A percentile compares a stretch with the other conserved stretches of the same genome.
phyloP scores from a whole-genome alignment of 2,888 invertebrate species.

The Synanthedon myopaeformis region DNA sequence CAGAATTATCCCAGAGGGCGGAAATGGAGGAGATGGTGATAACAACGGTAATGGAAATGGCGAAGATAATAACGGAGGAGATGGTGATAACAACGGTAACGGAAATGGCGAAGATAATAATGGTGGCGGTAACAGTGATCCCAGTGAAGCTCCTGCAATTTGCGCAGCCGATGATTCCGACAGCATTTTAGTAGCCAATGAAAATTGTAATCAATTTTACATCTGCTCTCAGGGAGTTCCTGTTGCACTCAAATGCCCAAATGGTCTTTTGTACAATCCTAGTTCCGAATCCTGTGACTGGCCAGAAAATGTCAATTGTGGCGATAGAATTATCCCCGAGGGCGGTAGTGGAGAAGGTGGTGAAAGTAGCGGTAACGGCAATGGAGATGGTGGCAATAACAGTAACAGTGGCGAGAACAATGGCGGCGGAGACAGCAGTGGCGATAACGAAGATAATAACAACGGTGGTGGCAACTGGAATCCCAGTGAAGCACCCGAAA shows the following conservation, averaged over 20 bases:
- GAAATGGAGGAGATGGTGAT: constrained; percentile 2
- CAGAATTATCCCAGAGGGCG: constrained; percentile 8
- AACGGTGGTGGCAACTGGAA: constrained; percentile 12
- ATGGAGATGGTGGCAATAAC: constrained; percentile 15
- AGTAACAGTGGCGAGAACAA: constrained; percentile 9
- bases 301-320: constrained; percentile 20
- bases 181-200: constrained; percentile 20
- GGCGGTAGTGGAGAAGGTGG: constrained; percentile 7
- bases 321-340: constrained; percentile 12
- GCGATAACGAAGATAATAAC: constrained; percentile 8
- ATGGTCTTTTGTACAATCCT: constrained; percentile 18
- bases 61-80: constrained; percentile 3
- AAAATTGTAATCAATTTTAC: constrained; percentile 29
- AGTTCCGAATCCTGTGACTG: constrained; percentile 20
- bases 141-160: constrained; percentile 19
- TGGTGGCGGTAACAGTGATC: constrained; percentile 14
- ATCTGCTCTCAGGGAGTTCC: constrained; percentile 19
- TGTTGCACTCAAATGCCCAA: constrained; percentile 13
- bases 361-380: constrained; percentile 22
- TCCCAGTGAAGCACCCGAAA: constrained; percentile 19
- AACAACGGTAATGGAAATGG: constrained; percentile 1
- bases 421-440: constrained; percentile 20
- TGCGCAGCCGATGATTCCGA: constrained; percentile 20
- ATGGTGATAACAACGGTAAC: constrained; percentile 7
- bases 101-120: constrained; percentile 8